Evolutionary conservation across 2,113 vertebrate genomes (phyloP).

Genomic region (Zosterops lateralis): DNA sequence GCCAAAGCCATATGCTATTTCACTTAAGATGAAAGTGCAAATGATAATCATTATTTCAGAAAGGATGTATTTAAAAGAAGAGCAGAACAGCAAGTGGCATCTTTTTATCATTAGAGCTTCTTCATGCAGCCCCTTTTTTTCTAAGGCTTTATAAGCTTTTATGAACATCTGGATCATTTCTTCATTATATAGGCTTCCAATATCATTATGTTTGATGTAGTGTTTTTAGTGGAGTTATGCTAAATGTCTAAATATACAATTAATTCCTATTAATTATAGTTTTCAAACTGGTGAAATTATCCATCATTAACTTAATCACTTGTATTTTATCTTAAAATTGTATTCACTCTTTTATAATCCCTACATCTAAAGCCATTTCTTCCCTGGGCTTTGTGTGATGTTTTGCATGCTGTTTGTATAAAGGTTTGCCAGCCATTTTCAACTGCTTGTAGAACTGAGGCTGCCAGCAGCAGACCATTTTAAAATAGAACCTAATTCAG

Average conservation of each 20-base stretch:
- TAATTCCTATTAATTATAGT: slow-evolving; percentile 78
- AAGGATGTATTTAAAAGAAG: slow-evolving; percentile 74
- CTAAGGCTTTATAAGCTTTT: slow-evolving; percentile 59
- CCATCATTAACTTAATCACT: slow-evolving; percentile 77
- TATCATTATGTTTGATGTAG: slow-evolving; percentile 55
- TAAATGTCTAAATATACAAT: slow-evolving; percentile 74
- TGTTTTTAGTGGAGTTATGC: slow-evolving; percentile 27
- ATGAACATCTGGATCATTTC: slow-evolving; percentile 73
- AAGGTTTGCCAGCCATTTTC: slow-evolving; percentile 40
- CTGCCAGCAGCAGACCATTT: background rate
- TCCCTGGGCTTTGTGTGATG: slow-evolving; percentile 11
- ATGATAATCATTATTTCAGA: slow-evolving; percentile 77
- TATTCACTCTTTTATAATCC: slow-evolving; percentile 65
- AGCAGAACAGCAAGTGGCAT: slow-evolving; percentile 73
- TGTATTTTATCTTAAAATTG: slow-evolving; percentile 72
- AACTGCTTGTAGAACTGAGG: background rate
- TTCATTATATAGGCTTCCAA: slow-evolving; percentile 61
- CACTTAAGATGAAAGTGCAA: slow-evolving; percentile 78
- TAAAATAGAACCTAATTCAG: slow-evolving; percentile 41
- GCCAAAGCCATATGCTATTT: slow-evolving; percentile 75
- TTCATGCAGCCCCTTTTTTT: slow-evolving; percentile 50
- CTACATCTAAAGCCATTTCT: slow-evolving; percentile 56
- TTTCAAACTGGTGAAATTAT: slow-evolving; percentile 74
- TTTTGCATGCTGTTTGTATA: slow-evolving; percentile 36
- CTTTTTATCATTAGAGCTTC: slow-evolving; percentile 72